Base-by-base conservation (phyloP, 1,140 invertebrate species). In the Muscidifurax raptorellus region DNA sequence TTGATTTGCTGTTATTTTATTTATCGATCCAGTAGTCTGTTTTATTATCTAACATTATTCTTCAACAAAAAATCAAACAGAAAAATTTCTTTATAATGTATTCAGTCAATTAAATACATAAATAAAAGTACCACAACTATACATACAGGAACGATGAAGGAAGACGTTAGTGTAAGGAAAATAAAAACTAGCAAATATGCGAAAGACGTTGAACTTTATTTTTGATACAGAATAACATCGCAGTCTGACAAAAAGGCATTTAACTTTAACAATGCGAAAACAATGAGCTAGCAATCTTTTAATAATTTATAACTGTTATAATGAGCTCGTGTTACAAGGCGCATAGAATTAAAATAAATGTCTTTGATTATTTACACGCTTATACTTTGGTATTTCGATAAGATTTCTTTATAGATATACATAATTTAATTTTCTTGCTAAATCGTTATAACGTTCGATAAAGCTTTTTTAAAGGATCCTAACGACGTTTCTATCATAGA, bases 321-420 rank as follows among this genome's bases (percentile, higher is more conserved):
- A 75, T 82, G 80, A 71, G 30, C 66, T 85, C 80, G 64, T 72
- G 66, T 82, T 76, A 47, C 22, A 69, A 77, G 69, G 44, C 75
- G 75, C 71, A 71, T 87, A 88, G 77, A 87, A 86, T 87, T 90
- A 89, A 89, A 91, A 89, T 90, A 89, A 87, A 79, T 86, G 80
- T 88, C 86, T 92, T 87, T 87, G 86, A 90, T 86, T 89, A 89
- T 88, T 85, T 90, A 91, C 90, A 91, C 86, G 85, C 86, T 87
- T 83, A 86, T 90, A 91, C 91, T 92, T 92, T 92, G 91, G 91
- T 92, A 91, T 91, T 87, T 85, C 88, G 86, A 88, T 90, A 86
- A 89, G 84, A 86, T 85, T 89, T 86, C 86, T 88, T 80, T 79
- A 87, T 89, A 87, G 88, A 80, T 89, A 88, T 87, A 88, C 72